A percentile compares a stretch with the other conserved stretches of the same genome.
phyloP scores from a whole-genome alignment of 2,113 vertebrate genomes.

The Stegastes partitus region DNA sequence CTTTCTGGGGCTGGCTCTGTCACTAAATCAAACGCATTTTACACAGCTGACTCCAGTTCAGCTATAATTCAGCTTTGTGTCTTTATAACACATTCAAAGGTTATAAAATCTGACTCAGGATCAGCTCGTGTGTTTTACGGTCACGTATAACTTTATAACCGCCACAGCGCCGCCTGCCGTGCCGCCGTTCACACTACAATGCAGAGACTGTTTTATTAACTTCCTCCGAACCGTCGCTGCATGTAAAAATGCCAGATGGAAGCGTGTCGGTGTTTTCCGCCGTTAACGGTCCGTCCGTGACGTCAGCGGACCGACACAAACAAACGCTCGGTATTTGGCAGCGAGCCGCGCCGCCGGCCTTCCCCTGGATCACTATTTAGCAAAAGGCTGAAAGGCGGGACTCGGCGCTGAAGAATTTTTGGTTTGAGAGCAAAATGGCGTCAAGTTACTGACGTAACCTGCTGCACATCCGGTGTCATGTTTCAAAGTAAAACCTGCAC shows the following conservation, averaged over 20 bases:
- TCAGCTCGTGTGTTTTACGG: conserved; percentile 7
- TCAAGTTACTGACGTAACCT: conserved; percentile 11
- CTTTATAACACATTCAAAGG: accelerated
- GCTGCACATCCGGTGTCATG: background rate
- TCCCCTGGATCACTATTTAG: conserved; percentile 59
- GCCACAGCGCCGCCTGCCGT: conserved; percentile 43
- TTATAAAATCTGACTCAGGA: conserved; percentile 13
- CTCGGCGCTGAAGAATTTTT: conserved; percentile 65
- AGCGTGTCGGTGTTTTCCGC: background rate
- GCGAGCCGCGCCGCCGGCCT: background rate
- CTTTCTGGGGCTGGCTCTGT: accelerated
- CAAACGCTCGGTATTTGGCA: conserved; percentile 81
- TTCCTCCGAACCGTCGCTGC: background rate
- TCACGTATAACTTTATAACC: no score
- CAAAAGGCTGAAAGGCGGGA: conserved; percentile 69
- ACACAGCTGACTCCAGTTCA: conserved; percentile 23
- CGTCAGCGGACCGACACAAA: conserved; percentile 26
- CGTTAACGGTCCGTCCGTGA: background rate
- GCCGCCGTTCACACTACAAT: conserved; percentile 19
- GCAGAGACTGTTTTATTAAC: conserved; percentile 32
- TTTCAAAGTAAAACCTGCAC: conserved; percentile 19
- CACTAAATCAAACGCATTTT: accelerated
- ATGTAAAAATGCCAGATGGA: background rate
- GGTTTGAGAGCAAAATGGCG: conserved; percentile 31
- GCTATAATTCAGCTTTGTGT: background rate